Evolutionary conservation across 2,797 vertebrate species (phyloP), one percentile per base, ranked within the genome.

Genomic region (Poliocrania exsul): DNA sequence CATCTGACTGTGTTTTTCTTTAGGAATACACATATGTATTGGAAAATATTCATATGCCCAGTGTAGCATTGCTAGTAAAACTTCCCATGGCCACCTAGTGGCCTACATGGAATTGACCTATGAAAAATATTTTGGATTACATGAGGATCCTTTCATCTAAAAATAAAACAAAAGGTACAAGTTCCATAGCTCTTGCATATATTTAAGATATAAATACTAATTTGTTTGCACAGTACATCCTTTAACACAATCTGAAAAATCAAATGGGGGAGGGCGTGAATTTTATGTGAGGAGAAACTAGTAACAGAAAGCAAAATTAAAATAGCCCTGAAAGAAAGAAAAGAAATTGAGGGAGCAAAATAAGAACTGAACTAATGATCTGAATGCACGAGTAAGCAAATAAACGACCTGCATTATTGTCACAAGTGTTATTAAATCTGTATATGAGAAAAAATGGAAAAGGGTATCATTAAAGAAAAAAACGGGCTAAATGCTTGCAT

Each of bases 151-250:
- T 82, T 88, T 96, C 60, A 86, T 92, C 87, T 95, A 93, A 97
- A 97, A 98, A 98, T 86, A 97, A 98, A 98, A 96, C 96, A 72
- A 92, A 69, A 96, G 94, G 96, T 96, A 97, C 97, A 96, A 88
- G 51, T 89, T 88, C 94, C 88, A 97, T 96, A 92, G 75, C 83
- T 97, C 97, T 97, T 96, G 97, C 93, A 96, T 98, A 98, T 98
- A 98, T 98, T 98, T 98, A 96, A 97, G 97, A 97, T 98, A 98
- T 98, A 97, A 98, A 97, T 98, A 98, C 96, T 97, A 95, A 95
- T 97, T 97, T 97, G 81, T 96, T 97, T 98, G 95, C 97, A 98
- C 97, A 96, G 96, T 97, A 98, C 97, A 97, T 97, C 92, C 92
- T 97, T 90, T 93, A 93, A 94, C 81, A 98, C 96, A 96, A 95